Evolutionary conservation across 2,888 invertebrate species (phyloP).

Genomic region (Xanthia togata): DNA sequence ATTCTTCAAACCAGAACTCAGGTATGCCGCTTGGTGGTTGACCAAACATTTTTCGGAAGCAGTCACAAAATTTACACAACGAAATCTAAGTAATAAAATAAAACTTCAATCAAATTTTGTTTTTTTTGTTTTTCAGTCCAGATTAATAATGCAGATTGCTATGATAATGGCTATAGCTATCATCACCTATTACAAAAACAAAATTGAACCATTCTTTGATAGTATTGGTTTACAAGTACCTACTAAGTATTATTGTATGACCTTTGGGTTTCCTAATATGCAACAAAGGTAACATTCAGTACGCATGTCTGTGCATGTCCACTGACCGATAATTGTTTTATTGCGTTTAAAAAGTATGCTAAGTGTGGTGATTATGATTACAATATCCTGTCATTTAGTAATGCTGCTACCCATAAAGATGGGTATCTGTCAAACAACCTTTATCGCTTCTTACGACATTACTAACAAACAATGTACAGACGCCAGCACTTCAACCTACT

Average conservation of each 20-base stretch:
- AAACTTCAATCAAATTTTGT: no score
- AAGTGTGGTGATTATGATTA: constrained; percentile 5
- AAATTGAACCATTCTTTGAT: background rate
- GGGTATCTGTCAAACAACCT: constrained; percentile 17
- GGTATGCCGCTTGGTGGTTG: background rate
- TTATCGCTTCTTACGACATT: constrained; percentile 26
- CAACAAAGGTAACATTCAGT: constrained; percentile 10
- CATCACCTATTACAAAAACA: background rate
- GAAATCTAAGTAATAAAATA: background rate
- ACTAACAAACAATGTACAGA: background rate
- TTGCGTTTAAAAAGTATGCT: constrained; percentile 25
- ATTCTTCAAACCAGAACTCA: no score
- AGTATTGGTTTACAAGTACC: background rate
- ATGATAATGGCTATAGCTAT: background rate
- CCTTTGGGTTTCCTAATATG: background rate
- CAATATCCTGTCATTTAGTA: constrained; percentile 42
- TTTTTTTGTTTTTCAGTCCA: background rate
- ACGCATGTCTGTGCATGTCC: no score
- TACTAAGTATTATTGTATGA: background rate
- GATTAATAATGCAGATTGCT: background rate
- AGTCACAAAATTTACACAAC: background rate
- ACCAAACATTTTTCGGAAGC: background rate
- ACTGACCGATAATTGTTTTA: constrained; percentile 42
- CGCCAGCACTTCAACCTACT: no score
- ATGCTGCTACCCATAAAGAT: constrained; percentile 21